Evolutionary conservation across 2,888 invertebrate genomes (phyloP).

Genomic region (Diabrotica balteata): DNA sequence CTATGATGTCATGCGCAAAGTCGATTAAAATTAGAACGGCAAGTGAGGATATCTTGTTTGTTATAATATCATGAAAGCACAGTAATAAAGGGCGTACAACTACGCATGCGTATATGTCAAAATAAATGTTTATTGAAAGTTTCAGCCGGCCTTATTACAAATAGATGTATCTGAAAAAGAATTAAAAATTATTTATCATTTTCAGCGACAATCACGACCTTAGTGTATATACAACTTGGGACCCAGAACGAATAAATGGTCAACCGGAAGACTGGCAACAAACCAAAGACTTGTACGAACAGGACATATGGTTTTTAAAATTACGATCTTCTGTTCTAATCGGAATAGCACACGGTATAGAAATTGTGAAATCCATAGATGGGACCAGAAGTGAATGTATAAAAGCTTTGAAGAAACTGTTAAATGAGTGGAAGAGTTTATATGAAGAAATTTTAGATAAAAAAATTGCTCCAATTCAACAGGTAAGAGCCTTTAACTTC

Average conservation of each 20-base stretch:
- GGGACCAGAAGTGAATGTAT: conserved; percentile 49
- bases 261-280: conserved; percentile 57
- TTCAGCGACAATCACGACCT: conserved; percentile 80
- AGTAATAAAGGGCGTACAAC: too few species aligned
- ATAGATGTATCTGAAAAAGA: too few species aligned
- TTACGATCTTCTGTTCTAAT: conserved; percentile 50
- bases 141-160: too few species aligned
- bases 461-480: conserved; percentile 37
- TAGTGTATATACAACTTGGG: conserved; percentile 74
- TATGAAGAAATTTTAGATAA: conserved; percentile 35
- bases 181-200: conserved; percentile 1
- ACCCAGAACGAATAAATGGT: conserved; percentile 63
- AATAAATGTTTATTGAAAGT: too few species aligned
- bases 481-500: conserved; percentile 30
- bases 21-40: too few species aligned
- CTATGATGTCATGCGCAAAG: too few species aligned
- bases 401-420: conserved; percentile 42
- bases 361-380: conserved; percentile 52
- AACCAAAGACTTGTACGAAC: conserved; percentile 48
- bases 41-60: too few species aligned
- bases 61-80: too few species aligned
- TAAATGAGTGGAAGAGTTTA: conserved; percentile 50
- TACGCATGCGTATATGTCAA: too few species aligned
- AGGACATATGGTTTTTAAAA: conserved; percentile 53
- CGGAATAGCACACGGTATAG: conserved; percentile 47